phyloP scores from a whole-genome alignment of 2,797 vertebrate species.

The Myripristis jacobus region DNA sequence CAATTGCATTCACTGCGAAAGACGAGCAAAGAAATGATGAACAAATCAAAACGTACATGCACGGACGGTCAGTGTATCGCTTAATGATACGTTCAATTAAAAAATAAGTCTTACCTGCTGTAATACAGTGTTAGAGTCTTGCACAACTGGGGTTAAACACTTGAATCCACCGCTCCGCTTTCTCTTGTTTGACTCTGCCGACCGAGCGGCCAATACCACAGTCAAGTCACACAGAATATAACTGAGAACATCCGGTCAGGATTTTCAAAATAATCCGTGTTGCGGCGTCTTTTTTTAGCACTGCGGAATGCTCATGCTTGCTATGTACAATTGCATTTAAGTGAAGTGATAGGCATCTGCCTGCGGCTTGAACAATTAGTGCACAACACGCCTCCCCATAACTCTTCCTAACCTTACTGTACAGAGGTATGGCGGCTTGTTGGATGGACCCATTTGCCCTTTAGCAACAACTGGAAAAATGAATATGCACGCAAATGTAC shows the following conservation, averaged over 20 bases:
- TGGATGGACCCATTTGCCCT: too few relatives aligned
- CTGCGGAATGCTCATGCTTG: too few relatives aligned
- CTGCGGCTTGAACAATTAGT: too few relatives aligned
- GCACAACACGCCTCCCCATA: too few relatives aligned
- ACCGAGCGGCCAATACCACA: neutral
- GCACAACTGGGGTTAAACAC: conserved; percentile 18
- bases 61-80: rapidly evolving
- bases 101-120: conserved; percentile 61
- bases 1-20: neutral
- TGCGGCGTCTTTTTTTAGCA: neutral
- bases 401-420: too few relatives aligned
- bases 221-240: rapidly evolving
- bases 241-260: neutral
- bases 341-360: too few relatives aligned
- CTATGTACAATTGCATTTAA: too few relatives aligned
- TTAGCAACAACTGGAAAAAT: too few relatives aligned
- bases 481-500: too few relatives aligned
- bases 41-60: neutral
- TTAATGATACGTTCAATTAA: rapidly evolving
- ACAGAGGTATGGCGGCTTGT: too few relatives aligned
- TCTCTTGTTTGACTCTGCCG: conserved; percentile 24
- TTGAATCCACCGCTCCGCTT: conserved; percentile 68
- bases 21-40: neutral
- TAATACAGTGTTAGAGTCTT: conserved; percentile 13
- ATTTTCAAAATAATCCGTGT: conserved; percentile 43